Conservation (phyloP, 37 sponge, comb jelly and placozoan genomes). For the Cliona cf. orientalis region DNA sequence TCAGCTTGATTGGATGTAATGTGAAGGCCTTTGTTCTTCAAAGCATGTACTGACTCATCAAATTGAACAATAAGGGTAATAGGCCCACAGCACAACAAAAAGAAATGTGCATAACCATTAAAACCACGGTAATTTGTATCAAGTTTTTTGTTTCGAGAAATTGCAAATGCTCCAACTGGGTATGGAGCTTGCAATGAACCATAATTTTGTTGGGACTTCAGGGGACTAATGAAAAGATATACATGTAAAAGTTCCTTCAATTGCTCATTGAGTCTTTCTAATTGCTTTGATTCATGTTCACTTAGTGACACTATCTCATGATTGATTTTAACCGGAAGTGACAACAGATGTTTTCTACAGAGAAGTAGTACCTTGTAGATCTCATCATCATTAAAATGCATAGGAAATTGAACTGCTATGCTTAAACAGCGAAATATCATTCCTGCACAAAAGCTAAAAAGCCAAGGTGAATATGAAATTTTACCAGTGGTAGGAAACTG, state of each 20-base stretch:
- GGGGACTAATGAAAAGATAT: neutral
- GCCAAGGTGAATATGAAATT: constrained; percentile 6
- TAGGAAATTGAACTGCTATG: neutral
- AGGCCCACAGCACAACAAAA: constrained; percentile 4
- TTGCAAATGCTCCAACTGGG: neutral
- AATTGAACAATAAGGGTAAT: neutral
- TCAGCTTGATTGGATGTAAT: neutral
- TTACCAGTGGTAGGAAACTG: neutral
- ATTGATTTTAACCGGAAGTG: neutral
- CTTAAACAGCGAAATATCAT: constrained; percentile 8
- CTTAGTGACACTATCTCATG: neutral
- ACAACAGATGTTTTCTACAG: neutral
- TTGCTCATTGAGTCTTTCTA: neutral
- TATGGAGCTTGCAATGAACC: constrained; percentile 2
- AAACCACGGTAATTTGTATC: neutral
- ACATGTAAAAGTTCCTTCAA: neutral
- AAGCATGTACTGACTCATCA: neutral
- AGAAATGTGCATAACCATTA: neutral
- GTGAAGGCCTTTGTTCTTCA: constrained; percentile 12
- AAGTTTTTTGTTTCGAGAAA: neutral
- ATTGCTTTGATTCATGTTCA: neutral
- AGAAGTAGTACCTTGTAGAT: neutral
- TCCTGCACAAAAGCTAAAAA: constrained; percentile 2
- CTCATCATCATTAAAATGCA: constrained; percentile 5
- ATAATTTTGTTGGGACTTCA: neutral